Evolutionary conservation across 2,797 vertebrate genomes (phyloP), one percentile per base, ranked within the genome.

Genomic region (Eospalax fontanierii): DNA sequence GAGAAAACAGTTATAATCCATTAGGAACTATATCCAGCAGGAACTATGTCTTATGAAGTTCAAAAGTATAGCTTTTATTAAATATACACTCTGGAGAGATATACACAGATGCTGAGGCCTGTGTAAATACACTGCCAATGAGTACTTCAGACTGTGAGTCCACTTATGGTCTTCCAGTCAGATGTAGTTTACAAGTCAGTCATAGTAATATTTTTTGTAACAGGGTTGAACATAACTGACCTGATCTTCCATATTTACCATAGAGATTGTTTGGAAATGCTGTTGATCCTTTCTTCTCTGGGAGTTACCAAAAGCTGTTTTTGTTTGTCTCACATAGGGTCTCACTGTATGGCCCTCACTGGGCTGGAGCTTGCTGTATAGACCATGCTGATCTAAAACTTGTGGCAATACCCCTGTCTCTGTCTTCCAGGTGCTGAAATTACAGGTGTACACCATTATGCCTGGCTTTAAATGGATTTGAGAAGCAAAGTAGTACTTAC

Each of bases 211-310:
- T 21, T 73, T 85, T 91, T 73, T 88, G 28, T 61, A 84, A 50
- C 11, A n/a, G 2, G 79, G 43, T 76, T 89, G 38, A 65, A 54
- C 24, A 54, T 24, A 78, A 80, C 24, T 80, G 26, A 83, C 75
- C 65, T 89, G 46, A 46, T 46, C 46, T 79, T 59, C n/a, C 4
- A 87, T 68, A 68, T 87, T 95, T 95, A 71, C 88, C 91, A 65
- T 65, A 26, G 63, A 26, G 63, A 65, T 26, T 26, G 63, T 65
- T 26, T 65, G 63, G 63, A 24, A 22, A 65, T 80, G 76, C 63
- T 18, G 40, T 65, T 61, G 38, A 86, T 24, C 38, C 3, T 89
- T 93, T 93, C 40, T 33, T 26, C 63, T 26, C 28, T 65, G 63
- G 63, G 63, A 65, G 26, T 7, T 65, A 6, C 28, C 28, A 9